Conservation (phyloP, 2,113 vertebrate species). For the Eira barbara region DNA sequence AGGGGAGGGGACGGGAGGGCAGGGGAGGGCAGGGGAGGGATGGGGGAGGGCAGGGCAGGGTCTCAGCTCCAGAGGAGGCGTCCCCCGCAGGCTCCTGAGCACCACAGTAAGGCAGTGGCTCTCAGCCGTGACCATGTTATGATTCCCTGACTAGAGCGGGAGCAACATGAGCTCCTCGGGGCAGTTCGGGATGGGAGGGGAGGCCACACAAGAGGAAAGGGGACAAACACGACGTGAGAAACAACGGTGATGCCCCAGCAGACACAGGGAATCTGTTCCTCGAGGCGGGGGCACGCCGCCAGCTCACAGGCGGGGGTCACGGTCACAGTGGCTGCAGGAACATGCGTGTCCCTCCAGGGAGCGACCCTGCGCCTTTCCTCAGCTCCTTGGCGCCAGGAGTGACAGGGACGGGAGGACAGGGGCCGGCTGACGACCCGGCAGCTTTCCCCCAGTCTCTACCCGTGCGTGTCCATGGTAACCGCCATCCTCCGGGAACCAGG, state of each 20-base stretch:
- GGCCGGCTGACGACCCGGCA: background rate
- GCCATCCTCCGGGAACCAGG: background rate
- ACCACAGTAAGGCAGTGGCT: background rate
- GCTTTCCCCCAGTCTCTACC: background rate
- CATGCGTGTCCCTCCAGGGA: background rate
- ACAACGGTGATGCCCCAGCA: background rate
- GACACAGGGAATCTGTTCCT: too few relatives aligned
- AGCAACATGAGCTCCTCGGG: background rate
- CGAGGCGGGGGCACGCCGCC: fast-evolving
- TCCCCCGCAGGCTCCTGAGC: too few relatives aligned
- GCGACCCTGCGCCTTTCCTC: background rate
- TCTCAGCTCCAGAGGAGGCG: background rate
- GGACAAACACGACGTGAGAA: background rate
- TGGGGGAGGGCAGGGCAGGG: background rate
- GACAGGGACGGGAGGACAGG: too few relatives aligned
- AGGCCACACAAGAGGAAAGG: background rate
- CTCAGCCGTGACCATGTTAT: background rate
- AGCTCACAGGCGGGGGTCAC: background rate
- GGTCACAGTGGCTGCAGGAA: background rate
- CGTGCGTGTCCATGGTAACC: fast-evolving
- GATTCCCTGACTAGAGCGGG: too few relatives aligned
- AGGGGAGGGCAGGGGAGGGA: background rate
- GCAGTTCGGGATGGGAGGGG: background rate
- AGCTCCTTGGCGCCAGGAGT: fast-evolving
- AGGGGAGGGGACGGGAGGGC: background rate